Conservation (phyloP, 2,797 vertebrate genomes). For the Brachymystax lenok region DNA sequence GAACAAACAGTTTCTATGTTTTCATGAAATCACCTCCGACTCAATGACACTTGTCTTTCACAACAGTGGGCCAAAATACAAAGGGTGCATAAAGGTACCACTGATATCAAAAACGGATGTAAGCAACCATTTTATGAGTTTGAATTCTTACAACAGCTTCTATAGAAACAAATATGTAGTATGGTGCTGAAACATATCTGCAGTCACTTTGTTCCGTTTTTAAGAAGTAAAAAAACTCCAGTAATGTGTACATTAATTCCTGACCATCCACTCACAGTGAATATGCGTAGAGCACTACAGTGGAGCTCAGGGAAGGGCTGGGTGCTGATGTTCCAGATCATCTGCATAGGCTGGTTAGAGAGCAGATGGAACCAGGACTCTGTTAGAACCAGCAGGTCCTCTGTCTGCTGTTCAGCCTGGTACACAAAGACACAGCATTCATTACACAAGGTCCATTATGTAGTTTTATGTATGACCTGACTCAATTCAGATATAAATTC, state of each 20-base stretch:
- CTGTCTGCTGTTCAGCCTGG: slow-evolving; percentile 91
- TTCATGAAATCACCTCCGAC: neutral
- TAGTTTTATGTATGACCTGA: neutral
- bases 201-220: too few species aligned
- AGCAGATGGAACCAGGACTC: slow-evolving; percentile 90
- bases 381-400: slow-evolving; percentile 88
- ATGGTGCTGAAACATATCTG: neutral
- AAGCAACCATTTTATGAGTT: neutral
- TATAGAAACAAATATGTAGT: neutral
- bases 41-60: neutral
- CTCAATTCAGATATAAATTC: too few species aligned
- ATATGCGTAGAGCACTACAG: slow-evolving; percentile 84
- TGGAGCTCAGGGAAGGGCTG: slow-evolving; percentile 96
- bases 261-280: slow-evolving; percentile 81
- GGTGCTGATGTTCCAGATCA: slow-evolving; percentile 87
- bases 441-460: neutral
- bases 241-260: neutral
- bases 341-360: slow-evolving; percentile 84
- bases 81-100: too few species aligned
- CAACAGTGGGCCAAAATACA: too few species aligned
- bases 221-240: neutral
- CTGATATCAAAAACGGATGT: too few species aligned
- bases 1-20: neutral
- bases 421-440: neutral
- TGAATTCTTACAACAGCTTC: neutral